A percentile compares a stretch with the other conserved stretches of the same genome.
These are phyloP conservation scores for Tokudaia tokunoshimensis DNA, from an alignment of 2,797 vertebrate genomes.

Conservation along the genomic window DNA sequence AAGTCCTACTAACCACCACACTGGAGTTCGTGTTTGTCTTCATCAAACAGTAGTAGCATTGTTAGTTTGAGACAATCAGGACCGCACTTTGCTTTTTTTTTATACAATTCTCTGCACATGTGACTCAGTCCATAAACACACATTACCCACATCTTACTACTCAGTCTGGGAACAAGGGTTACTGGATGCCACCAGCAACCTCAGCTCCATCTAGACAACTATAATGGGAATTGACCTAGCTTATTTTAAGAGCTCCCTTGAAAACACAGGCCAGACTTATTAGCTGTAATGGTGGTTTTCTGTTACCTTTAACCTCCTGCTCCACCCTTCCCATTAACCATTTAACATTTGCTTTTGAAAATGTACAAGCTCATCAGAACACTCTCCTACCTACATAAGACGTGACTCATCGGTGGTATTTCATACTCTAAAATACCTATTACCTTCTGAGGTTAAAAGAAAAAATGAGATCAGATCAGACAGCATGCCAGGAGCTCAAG, in stretches of 20 bases:
- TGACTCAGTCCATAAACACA: background rate
- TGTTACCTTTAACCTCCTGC: background rate
- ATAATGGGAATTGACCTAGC: background rate
- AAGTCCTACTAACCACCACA: background rate
- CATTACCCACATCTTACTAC: background rate
- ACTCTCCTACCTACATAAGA: slow-evolving; percentile 10
- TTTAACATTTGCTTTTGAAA: slow-evolving; percentile 68
- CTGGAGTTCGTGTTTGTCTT: background rate
- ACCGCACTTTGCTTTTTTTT: background rate
- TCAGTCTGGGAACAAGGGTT: background rate
- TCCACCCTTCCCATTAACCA: slow-evolving; percentile 12
- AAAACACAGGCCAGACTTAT: slow-evolving; percentile 40
- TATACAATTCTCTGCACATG: background rate
- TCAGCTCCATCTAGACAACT: slow-evolving; percentile 14
- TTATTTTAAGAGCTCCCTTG: slow-evolving; percentile 55
- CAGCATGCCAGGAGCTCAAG: background rate
- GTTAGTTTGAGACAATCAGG: background rate
- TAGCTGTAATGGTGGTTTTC: slow-evolving; percentile 48
- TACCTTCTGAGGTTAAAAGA: slow-evolving; percentile 33
- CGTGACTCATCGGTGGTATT: slow-evolving; percentile 26
- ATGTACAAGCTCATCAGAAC: slow-evolving; percentile 12
- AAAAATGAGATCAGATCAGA: slow-evolving; percentile 30
- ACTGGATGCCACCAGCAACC: background rate
- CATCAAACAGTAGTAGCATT: background rate
- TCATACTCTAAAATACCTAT: slow-evolving; percentile 28